phyloP scores from a whole-genome alignment of 2,888 invertebrate genomes.

The Hipparchia sbordonii region DNA sequence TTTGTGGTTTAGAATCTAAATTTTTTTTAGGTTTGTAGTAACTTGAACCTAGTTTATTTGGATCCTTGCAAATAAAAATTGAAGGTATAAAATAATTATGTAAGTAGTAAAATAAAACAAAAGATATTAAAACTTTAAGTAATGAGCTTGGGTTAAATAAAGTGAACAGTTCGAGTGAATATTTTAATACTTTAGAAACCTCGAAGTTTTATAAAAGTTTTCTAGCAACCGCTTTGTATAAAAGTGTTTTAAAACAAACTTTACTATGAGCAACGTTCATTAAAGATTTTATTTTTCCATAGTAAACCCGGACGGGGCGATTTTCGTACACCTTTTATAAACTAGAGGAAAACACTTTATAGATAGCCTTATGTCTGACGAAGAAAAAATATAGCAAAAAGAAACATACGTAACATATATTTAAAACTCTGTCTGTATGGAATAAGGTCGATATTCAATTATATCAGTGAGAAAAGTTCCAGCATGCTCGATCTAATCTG shows the following conservation, averaged over 20 bases:
- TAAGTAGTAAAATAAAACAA: background rate
- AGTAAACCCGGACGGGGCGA: background rate
- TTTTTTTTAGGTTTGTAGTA: too few relatives aligned
- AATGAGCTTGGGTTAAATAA: background rate
- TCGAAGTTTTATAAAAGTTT: background rate
- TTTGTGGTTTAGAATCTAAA: too few relatives aligned
- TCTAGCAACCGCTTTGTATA: background rate
- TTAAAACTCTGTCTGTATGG: too few relatives aligned
- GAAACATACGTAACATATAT: too few relatives aligned
- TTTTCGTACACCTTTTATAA: background rate
- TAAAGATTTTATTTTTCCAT: constrained; percentile 2
- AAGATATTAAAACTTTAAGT: background rate
- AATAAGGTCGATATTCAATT: too few relatives aligned
- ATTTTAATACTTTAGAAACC: background rate
- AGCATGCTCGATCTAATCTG: too few relatives aligned
- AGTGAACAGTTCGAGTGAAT: background rate
- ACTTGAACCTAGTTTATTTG: too few relatives aligned
- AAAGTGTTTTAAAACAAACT: constrained; percentile 5
- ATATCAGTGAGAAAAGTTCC: too few relatives aligned
- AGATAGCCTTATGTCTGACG: too few relatives aligned
- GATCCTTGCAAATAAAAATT: too few relatives aligned
- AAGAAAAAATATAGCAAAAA: too few relatives aligned
- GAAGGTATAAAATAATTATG: background rate
- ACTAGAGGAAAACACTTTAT: background rate
- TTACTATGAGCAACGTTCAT: constrained; percentile 10